Evolutionary conservation across 2,888 invertebrate species (phyloP).

Genomic region (Nyleta sp.): DNA sequence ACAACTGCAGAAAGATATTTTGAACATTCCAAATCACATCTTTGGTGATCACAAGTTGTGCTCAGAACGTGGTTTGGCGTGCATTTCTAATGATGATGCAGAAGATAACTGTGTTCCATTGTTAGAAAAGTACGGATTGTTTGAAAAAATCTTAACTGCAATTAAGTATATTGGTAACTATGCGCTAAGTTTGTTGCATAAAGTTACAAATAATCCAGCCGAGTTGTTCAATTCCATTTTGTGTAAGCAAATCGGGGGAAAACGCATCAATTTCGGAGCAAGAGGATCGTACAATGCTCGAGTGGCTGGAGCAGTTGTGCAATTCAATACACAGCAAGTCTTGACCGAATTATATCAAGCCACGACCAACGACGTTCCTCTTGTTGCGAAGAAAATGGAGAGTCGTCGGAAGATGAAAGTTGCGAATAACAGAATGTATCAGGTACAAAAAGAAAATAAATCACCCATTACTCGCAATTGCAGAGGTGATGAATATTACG

Average conservation of each 20-base stretch:
- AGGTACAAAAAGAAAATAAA: too few relatives aligned
- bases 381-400: conserved; percentile 35
- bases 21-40: conserved; percentile 15
- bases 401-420: conserved; percentile 19
- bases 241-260: conserved; percentile 44
- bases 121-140: conserved; percentile 14
- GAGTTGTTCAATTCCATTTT: conserved; percentile 50
- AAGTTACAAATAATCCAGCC: conserved; percentile 24
- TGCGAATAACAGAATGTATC: conserved; percentile 3
- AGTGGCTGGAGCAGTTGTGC: conserved; percentile 44
- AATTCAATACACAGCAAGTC: conserved; percentile 47
- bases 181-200: conserved; percentile 16
- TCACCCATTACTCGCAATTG: not conserved
- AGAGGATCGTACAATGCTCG: conserved; percentile 29
- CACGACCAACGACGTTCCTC: conserved; percentile 9
- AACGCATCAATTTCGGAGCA: conserved; percentile 31
- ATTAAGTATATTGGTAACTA: conserved; percentile 18
- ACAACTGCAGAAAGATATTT: conserved; percentile 23
- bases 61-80: conserved; percentile 8
- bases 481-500: conserved; percentile 57
- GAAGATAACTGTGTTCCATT: not conserved
- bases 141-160: conserved; percentile 10
- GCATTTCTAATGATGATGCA: not conserved
- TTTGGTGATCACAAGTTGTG: conserved; percentile 34
- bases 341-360: conserved; percentile 17